Percentiles rank a stretch among this genome's conserved stretches.
phyloP scores from a whole-genome alignment of 2,113 vertebrate genomes.

The Aix galericulata region DNA sequence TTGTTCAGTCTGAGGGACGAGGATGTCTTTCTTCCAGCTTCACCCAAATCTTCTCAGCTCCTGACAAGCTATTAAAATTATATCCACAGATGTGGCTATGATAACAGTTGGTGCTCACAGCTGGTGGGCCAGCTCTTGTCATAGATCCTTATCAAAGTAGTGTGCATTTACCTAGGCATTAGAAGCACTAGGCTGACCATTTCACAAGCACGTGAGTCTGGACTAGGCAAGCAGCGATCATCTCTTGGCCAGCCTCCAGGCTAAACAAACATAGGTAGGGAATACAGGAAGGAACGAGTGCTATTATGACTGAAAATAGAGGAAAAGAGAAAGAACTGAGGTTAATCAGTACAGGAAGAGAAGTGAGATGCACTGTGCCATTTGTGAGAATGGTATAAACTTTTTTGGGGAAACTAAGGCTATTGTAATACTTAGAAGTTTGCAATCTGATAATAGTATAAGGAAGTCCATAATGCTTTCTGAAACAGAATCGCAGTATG shows the following conservation, averaged over 20 bases:
- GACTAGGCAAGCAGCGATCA: neutral
- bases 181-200: neutral
- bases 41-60: neutral
- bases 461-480: neutral
- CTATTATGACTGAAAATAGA: neutral
- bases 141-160: neutral
- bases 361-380: neutral
- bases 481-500: neutral
- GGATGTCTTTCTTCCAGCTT: neutral
- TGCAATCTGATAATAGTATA: neutral
- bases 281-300: neutral
- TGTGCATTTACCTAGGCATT: neutral
- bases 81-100: neutral
- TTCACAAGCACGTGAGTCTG: neutral
- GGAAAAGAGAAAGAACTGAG: neutral
- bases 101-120: neutral
- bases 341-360: neutral
- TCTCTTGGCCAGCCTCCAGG: neutral
- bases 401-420: neutral
- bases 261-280: neutral
- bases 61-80: neutral
- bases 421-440: neutral
- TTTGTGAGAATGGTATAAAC: neutral
- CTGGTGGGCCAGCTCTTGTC: neutral
- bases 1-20: neutral